phyloP scores from a whole-genome alignment of 2,113 vertebrate species.

The Acanthisitta chloris region DNA sequence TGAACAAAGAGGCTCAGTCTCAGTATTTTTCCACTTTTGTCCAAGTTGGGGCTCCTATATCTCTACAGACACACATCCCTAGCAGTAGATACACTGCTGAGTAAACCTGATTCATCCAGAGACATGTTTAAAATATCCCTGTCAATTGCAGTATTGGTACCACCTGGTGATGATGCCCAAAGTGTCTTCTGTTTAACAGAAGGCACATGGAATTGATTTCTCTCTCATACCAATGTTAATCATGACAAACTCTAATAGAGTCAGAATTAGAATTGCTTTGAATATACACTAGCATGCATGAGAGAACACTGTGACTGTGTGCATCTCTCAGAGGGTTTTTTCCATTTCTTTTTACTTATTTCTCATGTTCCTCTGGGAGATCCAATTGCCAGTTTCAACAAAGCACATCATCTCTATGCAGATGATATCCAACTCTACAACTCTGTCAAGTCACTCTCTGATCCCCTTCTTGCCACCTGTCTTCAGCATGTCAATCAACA shows the following conservation, averaged over 20 bases:
- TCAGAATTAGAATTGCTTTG: not conserved
- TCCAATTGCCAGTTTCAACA: constrained; percentile 42
- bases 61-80: not conserved
- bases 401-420: constrained; percentile 25
- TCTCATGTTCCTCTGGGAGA: not conserved
- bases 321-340: not conserved
- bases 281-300: not conserved
- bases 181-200: not conserved
- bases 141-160: not conserved
- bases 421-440: constrained; percentile 54
- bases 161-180: not conserved
- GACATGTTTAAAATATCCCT: not conserved
- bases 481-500: constrained; percentile 59
- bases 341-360: not conserved
- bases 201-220: not conserved
- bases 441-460: constrained; percentile 44
- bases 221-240: not conserved
- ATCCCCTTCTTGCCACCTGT: constrained; percentile 62
- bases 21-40: not conserved
- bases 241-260: not conserved
- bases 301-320: not conserved
- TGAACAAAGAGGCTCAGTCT: not conserved
- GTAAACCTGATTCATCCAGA: not conserved
- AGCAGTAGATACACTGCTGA: not conserved
- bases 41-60: not conserved